Conservation (phyloP, 2,888 invertebrate species). For the Hirtodrosophila histrioides region DNA sequence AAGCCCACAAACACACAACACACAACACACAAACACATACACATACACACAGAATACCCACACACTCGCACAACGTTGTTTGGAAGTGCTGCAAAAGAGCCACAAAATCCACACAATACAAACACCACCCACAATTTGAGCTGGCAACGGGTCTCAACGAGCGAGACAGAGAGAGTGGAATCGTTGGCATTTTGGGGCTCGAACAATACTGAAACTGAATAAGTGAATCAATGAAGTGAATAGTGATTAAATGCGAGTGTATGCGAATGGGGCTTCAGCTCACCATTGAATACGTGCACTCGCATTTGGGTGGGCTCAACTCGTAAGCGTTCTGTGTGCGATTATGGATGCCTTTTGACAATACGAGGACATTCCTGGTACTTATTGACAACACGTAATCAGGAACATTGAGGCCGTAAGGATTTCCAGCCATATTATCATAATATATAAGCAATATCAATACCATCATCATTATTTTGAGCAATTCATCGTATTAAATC, state of each 20-base stretch:
- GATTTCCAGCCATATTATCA: no score
- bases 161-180: conserved; percentile 14
- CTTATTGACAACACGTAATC: conserved; percentile 28
- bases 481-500: no score
- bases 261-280: conserved; percentile 15
- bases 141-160: conserved; percentile 13
- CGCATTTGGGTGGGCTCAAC: conserved; percentile 25
- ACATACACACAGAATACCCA: conserved; percentile 6
- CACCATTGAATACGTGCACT: conserved; percentile 13
- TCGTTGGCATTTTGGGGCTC: conserved; percentile 50
- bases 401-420: conserved; percentile 5
- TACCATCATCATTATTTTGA: no score
- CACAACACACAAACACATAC: conserved; percentile 4
- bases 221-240: conserved; percentile 74
- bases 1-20: conserved; percentile 42
- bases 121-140: conserved; percentile 48
- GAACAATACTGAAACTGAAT: conserved; percentile 63
- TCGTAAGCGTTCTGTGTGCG: conserved; percentile 26
- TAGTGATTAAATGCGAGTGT: conserved; percentile 66
- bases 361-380: conserved; percentile 23
- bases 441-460: no score
- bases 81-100: conserved; percentile 44
- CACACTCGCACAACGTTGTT: no score
- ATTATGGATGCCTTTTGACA: conserved; percentile 42
- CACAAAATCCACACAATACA: conserved; percentile 73